Evolutionary conservation across 2,113 vertebrate genomes (phyloP).

Genomic region (Argyrosomus japonicus): DNA sequence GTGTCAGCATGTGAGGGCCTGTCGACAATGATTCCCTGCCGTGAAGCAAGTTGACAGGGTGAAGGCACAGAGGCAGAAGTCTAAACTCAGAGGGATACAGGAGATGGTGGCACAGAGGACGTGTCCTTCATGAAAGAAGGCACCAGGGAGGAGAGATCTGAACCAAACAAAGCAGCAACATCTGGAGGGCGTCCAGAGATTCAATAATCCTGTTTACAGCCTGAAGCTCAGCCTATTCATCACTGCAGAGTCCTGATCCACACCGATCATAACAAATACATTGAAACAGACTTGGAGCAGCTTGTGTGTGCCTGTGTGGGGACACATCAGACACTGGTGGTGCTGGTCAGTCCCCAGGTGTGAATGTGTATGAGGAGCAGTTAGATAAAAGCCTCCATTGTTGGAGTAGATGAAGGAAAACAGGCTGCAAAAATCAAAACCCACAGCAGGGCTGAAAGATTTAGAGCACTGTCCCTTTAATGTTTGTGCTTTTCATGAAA

Average conservation of each 20-base stretch:
- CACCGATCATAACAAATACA: constrained; percentile 26
- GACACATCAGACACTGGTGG: constrained; percentile 29
- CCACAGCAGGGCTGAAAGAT: neutral
- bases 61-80: neutral
- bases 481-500: constrained; percentile 24
- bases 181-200: constrained; percentile 53
- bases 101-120: constrained; percentile 1
- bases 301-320: neutral
- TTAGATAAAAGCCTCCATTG: constrained; percentile 54
- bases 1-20: no score
- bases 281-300: neutral
- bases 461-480: constrained; percentile 43
- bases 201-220: constrained; percentile 56
- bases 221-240: constrained; percentile 27
- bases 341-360: constrained; percentile 44
- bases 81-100: neutral
- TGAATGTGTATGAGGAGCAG: constrained; percentile 10
- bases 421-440: constrained; percentile 19
- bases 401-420: constrained; percentile 46
- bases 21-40: neutral
- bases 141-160: constrained; percentile 11
- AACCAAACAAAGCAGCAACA: constrained; percentile 44
- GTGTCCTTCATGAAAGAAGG: neutral
- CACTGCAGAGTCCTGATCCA: constrained; percentile 29
- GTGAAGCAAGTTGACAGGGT: neutral